Base-by-base conservation (phyloP, 2,113 vertebrate genomes). In the Pachyramphus minor region DNA sequence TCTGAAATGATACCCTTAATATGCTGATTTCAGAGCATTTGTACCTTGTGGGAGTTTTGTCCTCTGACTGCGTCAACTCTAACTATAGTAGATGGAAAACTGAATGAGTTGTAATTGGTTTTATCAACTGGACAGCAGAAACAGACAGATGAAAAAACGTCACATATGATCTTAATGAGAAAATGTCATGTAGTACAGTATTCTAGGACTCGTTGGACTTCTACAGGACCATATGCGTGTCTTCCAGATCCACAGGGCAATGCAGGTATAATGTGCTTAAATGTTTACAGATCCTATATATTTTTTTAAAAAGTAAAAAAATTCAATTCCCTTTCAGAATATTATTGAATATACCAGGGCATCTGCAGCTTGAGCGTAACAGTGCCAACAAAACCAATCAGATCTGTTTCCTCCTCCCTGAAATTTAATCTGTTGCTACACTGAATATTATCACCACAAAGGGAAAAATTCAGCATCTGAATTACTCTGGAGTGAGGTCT, bases 21-120 rank as follows among this genome's bases (percentile, higher is more conserved):
- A 85, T 11, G 44, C 64, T 85, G 60, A 77, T 93, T 94, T 93
- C 59, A 77, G 72, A 93, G 71, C 42, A 71, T 75, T 94, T 95
- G 60, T 56, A 89, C 47, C 31, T 44, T 41, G 31, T 2, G 3
- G 47, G 64, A 71, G 47, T 74, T 92, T 68, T 80, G 59, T 90
- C 76, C 60, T 94, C 72, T 74, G 11, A 52, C 49, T 83, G 39
- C 63, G 42, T 82, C 60, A 50, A 18, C 39, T 89, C 35, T 93
- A 52, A 59, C 55, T 75, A 37, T 2, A 75, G 53, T 27, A 66
- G 49, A 75, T 45, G 11, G 64, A 68, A 87, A 93, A 92, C 30
- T 75, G 85, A 86, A 77, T 2, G 7, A 96, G 25, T 41, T 90
- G 47, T 60, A 96, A 86, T 72, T 81, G 18, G 18, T 83, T 85